Percentiles rank a stretch among this genome's conserved stretches.
These are phyloP conservation scores for Xenopus petersii DNA, from an alignment of 2,797 vertebrate species.

Conservation along the genomic window DNA sequence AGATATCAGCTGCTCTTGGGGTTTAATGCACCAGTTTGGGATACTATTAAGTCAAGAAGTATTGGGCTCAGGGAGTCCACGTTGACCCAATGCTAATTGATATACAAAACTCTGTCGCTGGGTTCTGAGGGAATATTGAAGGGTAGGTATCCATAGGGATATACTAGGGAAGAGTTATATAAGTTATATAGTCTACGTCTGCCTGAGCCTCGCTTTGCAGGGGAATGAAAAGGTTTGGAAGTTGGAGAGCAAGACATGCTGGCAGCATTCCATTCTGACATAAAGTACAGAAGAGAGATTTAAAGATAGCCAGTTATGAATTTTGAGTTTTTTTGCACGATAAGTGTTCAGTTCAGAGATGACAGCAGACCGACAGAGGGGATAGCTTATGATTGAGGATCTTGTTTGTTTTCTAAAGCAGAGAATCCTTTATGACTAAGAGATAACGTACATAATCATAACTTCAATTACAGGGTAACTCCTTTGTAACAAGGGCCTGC, in stretches of 20 bases:
- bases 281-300: slow-evolving; percentile 22
- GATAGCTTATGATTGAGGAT: slow-evolving; percentile 10
- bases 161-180: too few species aligned
- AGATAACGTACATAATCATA: too few species aligned
- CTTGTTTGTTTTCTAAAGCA: slow-evolving; percentile 5
- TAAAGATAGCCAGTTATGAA: slow-evolving; percentile 34
- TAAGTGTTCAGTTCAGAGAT: slow-evolving; percentile 30
- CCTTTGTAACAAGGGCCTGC: too few species aligned
- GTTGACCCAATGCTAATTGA: too few species aligned
- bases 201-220: not conserved
- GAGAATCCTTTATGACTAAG: not conserved
- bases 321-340: slow-evolving; percentile 15
- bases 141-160: too few species aligned
- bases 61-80: not conserved
- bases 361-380: slow-evolving; percentile 18
- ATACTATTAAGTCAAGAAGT: too few species aligned
- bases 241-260: not conserved
- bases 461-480: too few species aligned
- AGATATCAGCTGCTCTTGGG: too few species aligned
- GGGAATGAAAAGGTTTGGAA: slow-evolving; percentile 1
- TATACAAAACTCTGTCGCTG: too few species aligned
- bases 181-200: not conserved
- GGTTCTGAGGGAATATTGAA: too few species aligned
- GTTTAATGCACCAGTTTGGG: too few species aligned
- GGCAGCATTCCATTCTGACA: slow-evolving; percentile 37